Conservation (phyloP, 2,113 vertebrate species). For the Tricholaema leucomelas region DNA sequence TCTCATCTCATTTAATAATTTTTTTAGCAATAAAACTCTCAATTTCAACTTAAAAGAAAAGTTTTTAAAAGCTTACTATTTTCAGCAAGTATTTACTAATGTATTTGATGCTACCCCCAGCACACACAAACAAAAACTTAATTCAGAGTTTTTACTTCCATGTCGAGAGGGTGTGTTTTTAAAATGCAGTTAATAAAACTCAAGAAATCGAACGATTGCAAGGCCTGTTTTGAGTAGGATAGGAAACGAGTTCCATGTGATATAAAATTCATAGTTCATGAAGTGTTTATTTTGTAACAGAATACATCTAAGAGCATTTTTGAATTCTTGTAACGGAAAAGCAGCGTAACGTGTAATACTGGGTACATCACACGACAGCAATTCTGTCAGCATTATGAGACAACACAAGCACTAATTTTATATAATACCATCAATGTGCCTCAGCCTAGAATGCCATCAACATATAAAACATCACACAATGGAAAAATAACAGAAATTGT, state of each 20-base stretch:
- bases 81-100: background rate
- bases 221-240: background rate
- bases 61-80: background rate
- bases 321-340: background rate
- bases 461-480: background rate
- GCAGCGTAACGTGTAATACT: background rate
- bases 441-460: constrained; percentile 1
- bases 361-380: background rate
- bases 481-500: constrained; percentile 28
- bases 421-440: background rate
- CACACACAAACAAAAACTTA: background rate
- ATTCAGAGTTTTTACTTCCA: background rate
- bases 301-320: background rate
- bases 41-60: background rate
- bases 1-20: background rate
- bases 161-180: background rate
- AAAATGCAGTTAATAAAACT: background rate
- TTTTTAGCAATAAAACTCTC: background rate
- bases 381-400: background rate
- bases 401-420: background rate
- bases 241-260: constrained; percentile 28
- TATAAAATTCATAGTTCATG: background rate
- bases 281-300: background rate
- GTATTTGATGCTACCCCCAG: background rate
- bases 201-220: background rate